A percentile compares a stretch with the other conserved stretches of the same genome.
Conservation (phyloP, 2,888 invertebrate species). For the Falcaria lacertinaria region DNA sequence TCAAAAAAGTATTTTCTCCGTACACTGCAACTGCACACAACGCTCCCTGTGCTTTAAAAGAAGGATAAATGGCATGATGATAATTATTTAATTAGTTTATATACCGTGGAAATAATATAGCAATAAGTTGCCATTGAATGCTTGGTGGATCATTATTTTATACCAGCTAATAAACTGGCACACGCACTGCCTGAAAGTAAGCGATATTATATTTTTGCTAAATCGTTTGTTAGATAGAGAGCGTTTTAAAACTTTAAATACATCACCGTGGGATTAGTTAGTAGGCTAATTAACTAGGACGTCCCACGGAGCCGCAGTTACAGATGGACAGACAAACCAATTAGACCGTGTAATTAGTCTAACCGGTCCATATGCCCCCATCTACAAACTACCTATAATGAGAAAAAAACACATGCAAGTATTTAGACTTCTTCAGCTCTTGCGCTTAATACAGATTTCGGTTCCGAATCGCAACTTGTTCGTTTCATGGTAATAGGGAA, state of each 20-base stretch:
- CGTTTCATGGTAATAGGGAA: too few species aligned
- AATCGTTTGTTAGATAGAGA: not conserved
- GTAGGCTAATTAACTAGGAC: slow-evolving; percentile 69
- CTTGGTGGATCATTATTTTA: too few species aligned
- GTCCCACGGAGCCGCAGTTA: slow-evolving; percentile 67
- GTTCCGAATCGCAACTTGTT: too few species aligned
- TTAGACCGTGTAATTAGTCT: slow-evolving; percentile 74
- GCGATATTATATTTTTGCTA: too few species aligned
- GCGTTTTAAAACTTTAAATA: slow-evolving; percentile 46
- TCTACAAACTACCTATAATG: slow-evolving; percentile 20
- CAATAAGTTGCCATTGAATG: too few species aligned
- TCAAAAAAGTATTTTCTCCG: not conserved
- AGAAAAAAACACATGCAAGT: not conserved
- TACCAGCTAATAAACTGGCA: too few species aligned
- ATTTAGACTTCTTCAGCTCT: not conserved
- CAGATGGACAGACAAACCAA: slow-evolving; percentile 72
- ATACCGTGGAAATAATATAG: too few species aligned
- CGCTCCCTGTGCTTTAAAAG: not conserved
- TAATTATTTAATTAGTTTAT: too few species aligned
- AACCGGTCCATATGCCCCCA: slow-evolving; percentile 39
- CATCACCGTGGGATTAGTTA: slow-evolving; percentile 58
- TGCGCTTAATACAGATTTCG: too few species aligned
- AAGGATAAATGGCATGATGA: too few species aligned
- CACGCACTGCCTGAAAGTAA: too few species aligned
- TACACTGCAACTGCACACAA: too few species aligned